These are phyloP conservation scores for Kryptopterus vitreolus DNA, from an alignment of 2,797 vertebrate genomes.

Conservation along the genomic window DNA sequence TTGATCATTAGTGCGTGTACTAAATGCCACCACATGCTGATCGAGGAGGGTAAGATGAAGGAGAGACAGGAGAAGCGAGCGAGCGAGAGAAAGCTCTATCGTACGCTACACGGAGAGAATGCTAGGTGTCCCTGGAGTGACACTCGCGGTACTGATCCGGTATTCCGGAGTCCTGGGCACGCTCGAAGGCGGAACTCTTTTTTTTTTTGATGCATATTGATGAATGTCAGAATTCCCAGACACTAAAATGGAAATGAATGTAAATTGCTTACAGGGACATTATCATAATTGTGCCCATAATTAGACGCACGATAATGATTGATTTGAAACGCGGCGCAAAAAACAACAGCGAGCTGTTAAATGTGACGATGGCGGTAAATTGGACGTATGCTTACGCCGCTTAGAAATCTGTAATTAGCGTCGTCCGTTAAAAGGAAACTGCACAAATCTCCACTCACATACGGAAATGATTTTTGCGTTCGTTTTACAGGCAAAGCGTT, in stretches of 20 bases:
- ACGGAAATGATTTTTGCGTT: background rate
- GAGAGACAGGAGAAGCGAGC: background rate
- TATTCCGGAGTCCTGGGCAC: constrained; percentile 46
- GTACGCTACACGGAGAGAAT: constrained; percentile 45
- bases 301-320: constrained; percentile 61
- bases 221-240: constrained; percentile 52
- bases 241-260: constrained; percentile 58
- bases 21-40: constrained; percentile 10
- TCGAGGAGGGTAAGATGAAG: constrained; percentile 8
- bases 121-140: constrained; percentile 52
- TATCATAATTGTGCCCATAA: constrained; percentile 58
- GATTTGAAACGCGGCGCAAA: constrained; percentile 48
- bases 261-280: constrained; percentile 55
- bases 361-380: constrained; percentile 8
- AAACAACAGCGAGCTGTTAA: constrained; percentile 14
- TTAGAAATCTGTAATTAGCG: constrained; percentile 7
- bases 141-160: constrained; percentile 47
- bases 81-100: constrained; percentile 38
- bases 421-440: constrained; percentile 12
- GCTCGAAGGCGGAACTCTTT: constrained; percentile 48
- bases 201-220: constrained; percentile 55
- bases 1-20: constrained; percentile 11
- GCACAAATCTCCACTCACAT: background rate
- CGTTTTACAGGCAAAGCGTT: background rate
- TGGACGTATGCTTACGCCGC: background rate